Conservation (phyloP, 2,113 vertebrate species). For the Pachyramphus minor region DNA sequence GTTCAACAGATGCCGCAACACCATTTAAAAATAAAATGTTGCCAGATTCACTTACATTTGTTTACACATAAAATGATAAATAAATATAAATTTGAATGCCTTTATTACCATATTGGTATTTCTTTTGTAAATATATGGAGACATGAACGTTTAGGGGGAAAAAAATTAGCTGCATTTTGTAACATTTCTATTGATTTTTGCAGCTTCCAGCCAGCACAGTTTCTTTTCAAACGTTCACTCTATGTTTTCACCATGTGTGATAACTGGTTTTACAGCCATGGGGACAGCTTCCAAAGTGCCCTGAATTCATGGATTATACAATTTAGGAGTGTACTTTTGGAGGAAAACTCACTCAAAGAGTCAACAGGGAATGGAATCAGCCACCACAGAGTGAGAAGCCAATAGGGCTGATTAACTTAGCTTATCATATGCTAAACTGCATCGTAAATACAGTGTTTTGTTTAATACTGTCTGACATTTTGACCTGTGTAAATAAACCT, state of each 20-base stretch:
- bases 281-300: background rate
- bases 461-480: background rate
- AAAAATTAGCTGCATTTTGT: background rate
- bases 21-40: background rate
- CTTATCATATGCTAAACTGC: background rate
- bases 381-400: background rate
- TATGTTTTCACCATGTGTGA: background rate
- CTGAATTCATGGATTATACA: background rate
- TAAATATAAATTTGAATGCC: background rate
- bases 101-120: fast-evolving
- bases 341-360: background rate
- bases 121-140: background rate
- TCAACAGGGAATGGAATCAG: background rate
- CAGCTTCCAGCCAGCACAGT: background rate
- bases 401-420: background rate
- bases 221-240: background rate
- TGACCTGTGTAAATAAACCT: background rate
- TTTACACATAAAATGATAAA: background rate
- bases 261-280: background rate
- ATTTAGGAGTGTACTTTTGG: background rate
- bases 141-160: background rate
- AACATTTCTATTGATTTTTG: background rate
- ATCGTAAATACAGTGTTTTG: background rate
- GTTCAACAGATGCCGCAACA: background rate
- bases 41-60: background rate